Evolutionary conservation across 2,113 vertebrate species (phyloP), one percentile per base, ranked within the genome.

Genomic region (Empidonax traillii): DNA sequence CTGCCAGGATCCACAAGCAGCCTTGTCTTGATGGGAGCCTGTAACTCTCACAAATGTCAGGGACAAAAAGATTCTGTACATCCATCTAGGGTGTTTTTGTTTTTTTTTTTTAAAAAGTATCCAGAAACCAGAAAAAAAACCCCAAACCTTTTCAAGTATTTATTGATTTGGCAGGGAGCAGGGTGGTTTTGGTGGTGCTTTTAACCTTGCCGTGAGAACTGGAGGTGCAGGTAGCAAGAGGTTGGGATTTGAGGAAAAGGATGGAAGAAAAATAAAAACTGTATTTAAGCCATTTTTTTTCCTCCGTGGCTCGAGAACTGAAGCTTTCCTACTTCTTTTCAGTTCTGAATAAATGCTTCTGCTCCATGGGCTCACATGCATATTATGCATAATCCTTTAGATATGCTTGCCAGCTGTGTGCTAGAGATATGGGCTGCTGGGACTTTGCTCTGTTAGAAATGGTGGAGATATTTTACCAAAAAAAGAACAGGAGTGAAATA

Each of bases 361-460:
- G n/a, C 94, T 92, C 86, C 87, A 39, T 66, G 19, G 82, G 85
- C 81, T 97, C 95, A 90, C 90, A 93, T 89, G 97, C 41, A 49
- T 69, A 89, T 97, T 94, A 97, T 97, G 97, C 97, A 98, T 99
- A 99, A 99, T 99, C 99, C 99, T 98, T 98, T 98, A 97, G 99
- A 97, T 98, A 98, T 97, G 98, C 98, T 98, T 98, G 95, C 98
- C 99, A 98, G 99, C 99, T 99, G 99, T 98, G 98, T 97, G 98
- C 98, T 96, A 98, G 98, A 99, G 99, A 99, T 99, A 99, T 90
- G 93, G 96, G 87, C 91, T 96, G 97, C 95, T 97, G 97, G 98
- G 98, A 98, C 98, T 97, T 98, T 89, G 86, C 97, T 97, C 78
- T 61, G 53, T 96, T 90, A 94, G 94, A 96, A 94, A 83, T 83